A percentile compares a stretch with the other conserved stretches of the same genome.
Conservation (phyloP, 2,797 vertebrate genomes). For the Neomorphus geoffroyi region DNA sequence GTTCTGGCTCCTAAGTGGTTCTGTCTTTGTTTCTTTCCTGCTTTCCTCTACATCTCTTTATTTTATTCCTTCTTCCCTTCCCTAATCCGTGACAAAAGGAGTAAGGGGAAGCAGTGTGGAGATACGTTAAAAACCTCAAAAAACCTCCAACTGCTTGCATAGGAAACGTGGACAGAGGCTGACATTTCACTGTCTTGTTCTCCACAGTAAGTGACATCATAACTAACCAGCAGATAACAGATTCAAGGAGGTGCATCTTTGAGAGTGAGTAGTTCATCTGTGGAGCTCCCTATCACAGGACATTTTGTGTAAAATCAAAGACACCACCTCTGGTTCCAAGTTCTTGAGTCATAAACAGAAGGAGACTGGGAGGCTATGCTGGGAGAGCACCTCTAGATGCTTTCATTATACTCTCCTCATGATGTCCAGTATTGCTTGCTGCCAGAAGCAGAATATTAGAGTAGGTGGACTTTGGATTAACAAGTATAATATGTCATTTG, state of each 20-base stretch:
- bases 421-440: background rate
- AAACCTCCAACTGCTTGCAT: accelerated
- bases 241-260: background rate
- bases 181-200: background rate
- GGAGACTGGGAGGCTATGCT: background rate
- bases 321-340: background rate
- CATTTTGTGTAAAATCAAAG: background rate
- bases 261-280: background rate
- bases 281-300: background rate
- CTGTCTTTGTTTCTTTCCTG: background rate
- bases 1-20: background rate
- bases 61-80: background rate
- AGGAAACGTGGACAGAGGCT: background rate
- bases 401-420: background rate
- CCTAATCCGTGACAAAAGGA: background rate
- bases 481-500: background rate
- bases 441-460: background rate
- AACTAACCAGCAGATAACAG: background rate
- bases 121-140: background rate
- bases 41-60: background rate
- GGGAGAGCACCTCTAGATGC: background rate
- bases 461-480: background rate
- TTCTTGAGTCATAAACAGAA: background rate
- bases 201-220: background rate
- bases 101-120: background rate